These are phyloP conservation scores for Penelope pileata DNA, from an alignment of 2,113 vertebrate species.

Conservation along the genomic window DNA sequence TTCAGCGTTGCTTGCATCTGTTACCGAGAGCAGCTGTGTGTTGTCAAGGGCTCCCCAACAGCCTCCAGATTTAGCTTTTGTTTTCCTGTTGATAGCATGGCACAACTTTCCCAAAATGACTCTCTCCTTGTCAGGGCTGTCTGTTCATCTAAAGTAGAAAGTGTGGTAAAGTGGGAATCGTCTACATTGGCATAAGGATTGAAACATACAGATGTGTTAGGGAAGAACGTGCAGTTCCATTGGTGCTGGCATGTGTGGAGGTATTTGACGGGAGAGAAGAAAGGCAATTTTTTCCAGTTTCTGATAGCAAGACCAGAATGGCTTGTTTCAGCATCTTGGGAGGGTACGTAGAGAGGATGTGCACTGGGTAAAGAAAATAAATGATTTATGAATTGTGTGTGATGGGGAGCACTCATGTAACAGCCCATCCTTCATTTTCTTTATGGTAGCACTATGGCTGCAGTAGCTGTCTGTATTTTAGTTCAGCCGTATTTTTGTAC, in stretches of 20 bases:
- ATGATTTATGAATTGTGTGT: background rate
- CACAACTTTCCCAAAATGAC: background rate
- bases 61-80: background rate
- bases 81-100: background rate
- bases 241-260: background rate
- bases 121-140: background rate
- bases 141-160: background rate
- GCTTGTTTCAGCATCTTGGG: background rate
- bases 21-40: conserved; percentile 33
- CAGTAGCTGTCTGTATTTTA: background rate
- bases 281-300: background rate
- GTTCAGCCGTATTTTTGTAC: background rate
- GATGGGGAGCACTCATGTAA: background rate
- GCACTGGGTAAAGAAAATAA: background rate
- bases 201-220: background rate
- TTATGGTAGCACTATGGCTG: background rate
- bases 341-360: background rate
- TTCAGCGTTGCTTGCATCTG: conserved; percentile 10
- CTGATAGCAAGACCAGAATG: background rate
- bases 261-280: background rate
- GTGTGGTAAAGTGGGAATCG: background rate
- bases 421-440: background rate
- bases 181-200: background rate
- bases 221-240: background rate
- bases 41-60: background rate